These are phyloP conservation scores for Fistularia commersonii DNA, from an alignment of 2,797 vertebrate species.

Conservation along the genomic window DNA sequence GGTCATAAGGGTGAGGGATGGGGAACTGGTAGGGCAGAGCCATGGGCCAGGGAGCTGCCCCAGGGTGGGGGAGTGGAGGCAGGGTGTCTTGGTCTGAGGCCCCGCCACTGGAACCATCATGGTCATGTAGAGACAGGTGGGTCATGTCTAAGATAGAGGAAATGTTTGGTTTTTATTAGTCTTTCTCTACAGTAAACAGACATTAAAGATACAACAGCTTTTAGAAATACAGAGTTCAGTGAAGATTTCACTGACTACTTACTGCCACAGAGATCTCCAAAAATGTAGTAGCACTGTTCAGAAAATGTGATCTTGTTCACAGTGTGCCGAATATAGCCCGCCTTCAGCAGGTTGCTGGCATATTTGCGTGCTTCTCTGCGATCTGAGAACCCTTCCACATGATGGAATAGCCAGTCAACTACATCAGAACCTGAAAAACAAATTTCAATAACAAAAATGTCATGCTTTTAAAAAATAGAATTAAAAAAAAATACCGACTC, in stretches of 20 bases:
- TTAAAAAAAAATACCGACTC: background rate
- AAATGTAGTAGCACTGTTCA: conserved; percentile 98
- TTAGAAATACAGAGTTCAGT: background rate
- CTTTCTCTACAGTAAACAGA: no score
- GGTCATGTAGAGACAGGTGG: conserved; percentile 92
- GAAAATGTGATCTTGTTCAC: conserved; percentile 99
- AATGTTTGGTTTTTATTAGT: background rate
- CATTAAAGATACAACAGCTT: background rate
- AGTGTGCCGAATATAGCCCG: conserved; percentile 95
- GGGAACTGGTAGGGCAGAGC: conserved; percentile 95
- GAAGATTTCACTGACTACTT: conserved; percentile 45
- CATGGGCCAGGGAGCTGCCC: conserved; percentile 93
- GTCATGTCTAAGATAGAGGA: conserved; percentile 84
- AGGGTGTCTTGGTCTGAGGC: conserved; percentile 97
- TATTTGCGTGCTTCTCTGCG: conserved; percentile 95
- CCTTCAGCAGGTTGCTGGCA: conserved; percentile 97
- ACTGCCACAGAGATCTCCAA: conserved; percentile 97
- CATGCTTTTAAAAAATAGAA: background rate
- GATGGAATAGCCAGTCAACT: conserved; percentile 98
- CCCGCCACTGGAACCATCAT: conserved; percentile 94
- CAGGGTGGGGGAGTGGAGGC: conserved; percentile 91
- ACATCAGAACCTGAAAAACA: conserved; percentile 87
- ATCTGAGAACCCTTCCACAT: conserved; percentile 95
- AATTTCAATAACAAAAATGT: background rate
- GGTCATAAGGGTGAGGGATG: conserved; percentile 87